Percentiles rank a stretch among this genome's conserved stretches.
Conservation (phyloP, 2,888 invertebrate genomes). For the Furcula furcula region DNA sequence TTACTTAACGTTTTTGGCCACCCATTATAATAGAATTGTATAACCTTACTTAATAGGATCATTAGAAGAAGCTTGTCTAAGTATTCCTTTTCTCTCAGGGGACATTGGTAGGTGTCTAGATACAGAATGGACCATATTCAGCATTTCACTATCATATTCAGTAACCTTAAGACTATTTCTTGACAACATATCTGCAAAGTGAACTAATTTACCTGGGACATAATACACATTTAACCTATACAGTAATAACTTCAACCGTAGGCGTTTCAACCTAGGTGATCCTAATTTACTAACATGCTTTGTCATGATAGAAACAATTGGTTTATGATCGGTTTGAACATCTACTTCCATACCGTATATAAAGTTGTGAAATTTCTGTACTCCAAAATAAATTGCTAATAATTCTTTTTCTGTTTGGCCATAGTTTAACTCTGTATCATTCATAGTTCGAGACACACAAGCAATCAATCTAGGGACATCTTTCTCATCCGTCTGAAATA, state of each 20-base stretch:
- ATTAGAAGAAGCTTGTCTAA: not conserved
- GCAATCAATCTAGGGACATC: not conserved
- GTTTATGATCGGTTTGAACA: constrained; percentile 5
- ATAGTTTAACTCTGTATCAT: not conserved
- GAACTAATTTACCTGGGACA: constrained; percentile 1
- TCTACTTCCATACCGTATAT: not conserved
- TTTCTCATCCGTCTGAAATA: not conserved
- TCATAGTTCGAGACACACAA: not conserved
- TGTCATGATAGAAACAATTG: constrained; percentile 3
- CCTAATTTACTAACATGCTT: constrained; percentile 4
- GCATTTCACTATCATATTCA: constrained; percentile 5
- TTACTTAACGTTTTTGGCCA: not conserved
- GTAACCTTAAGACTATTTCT: constrained; percentile 4
- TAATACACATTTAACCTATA: constrained; percentile 1
- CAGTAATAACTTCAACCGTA: constrained; percentile 3
- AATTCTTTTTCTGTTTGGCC: not conserved
- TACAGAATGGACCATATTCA: constrained; percentile 5
- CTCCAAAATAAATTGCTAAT: not conserved
- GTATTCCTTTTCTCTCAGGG: constrained; percentile 3
- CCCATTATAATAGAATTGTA: constrained; percentile 1
- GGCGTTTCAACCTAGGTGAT: constrained; percentile 5
- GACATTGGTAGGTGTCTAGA: constrained; percentile 12
- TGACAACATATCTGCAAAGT: constrained; percentile 10
- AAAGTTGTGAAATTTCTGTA: not conserved
- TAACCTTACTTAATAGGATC: not conserved